These are phyloP conservation scores for Cotesia chilonis DNA, from an alignment of 1,140 invertebrate species.

Conservation along the genomic window DNA sequence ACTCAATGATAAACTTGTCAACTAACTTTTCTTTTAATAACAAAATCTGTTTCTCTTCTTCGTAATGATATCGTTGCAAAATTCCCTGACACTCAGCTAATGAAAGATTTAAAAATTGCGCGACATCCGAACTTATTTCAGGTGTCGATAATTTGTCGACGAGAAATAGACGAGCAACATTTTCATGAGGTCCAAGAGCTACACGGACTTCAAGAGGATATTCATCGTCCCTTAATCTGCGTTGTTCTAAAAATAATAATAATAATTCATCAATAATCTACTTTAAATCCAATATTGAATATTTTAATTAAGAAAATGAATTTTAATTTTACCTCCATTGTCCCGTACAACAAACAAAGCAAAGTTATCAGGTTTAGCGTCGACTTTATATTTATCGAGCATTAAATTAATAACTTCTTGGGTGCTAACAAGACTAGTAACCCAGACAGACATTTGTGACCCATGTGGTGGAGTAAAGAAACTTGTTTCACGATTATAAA, in stretches of 20 bases:
- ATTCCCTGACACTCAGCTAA: constrained; percentile 81
- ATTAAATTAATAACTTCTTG: constrained; percentile 85
- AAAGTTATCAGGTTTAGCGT: constrained; percentile 80
- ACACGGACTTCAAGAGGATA: constrained; percentile 82
- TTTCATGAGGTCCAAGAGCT: constrained; percentile 83
- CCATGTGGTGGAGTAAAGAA: constrained; percentile 87
- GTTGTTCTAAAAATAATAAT: constrained; percentile 70
- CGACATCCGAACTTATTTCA: constrained; percentile 82
- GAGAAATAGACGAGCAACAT: constrained; percentile 81
- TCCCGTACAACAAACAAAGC: constrained; percentile 83
- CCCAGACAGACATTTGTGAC: constrained; percentile 86
- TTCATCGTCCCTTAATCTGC: constrained; percentile 78
- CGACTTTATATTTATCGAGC: constrained; percentile 89
- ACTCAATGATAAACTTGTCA: neutral
- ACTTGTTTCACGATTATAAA: constrained; percentile 87
- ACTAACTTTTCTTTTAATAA: constrained; percentile 77
- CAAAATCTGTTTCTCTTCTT: constrained; percentile 78
- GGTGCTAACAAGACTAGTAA: constrained; percentile 81
- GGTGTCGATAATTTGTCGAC: constrained; percentile 79
- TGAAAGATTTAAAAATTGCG: constrained; percentile 85
- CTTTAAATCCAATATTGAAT: constrained; percentile 26
- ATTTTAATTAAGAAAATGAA: neutral
- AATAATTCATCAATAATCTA: neutral
- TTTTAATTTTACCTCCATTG: constrained; percentile 75
- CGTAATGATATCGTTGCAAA: constrained; percentile 78